Percentiles rank a stretch among this genome's conserved stretches.
phyloP scores from a whole-genome alignment of 2,888 invertebrate species.

The Anticlea derivata region DNA sequence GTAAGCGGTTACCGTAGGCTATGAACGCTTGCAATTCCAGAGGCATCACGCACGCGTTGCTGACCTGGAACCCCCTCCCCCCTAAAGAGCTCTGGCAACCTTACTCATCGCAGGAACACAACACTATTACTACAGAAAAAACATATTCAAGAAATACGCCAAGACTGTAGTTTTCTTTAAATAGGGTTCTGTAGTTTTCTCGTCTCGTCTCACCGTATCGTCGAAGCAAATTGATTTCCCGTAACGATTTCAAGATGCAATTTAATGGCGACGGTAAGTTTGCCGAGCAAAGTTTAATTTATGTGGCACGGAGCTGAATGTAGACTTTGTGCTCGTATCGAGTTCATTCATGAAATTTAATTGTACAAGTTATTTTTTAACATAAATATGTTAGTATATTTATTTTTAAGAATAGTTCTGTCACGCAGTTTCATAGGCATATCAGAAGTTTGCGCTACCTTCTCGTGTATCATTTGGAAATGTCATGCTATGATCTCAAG shows the following conservation, averaged over 20 bases:
- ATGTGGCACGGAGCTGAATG: slow-evolving; percentile 2
- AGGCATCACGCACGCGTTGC: no score
- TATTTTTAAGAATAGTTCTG: no score
- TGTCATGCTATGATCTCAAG: no score
- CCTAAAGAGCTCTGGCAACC: no score
- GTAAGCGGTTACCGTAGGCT: no score
- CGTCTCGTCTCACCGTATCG: slow-evolving; percentile 52
- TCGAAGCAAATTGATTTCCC: slow-evolving; percentile 68
- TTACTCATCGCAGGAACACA: no score
- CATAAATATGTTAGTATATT: background rate
- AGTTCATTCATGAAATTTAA: background rate
- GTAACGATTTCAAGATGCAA: slow-evolving; percentile 58
- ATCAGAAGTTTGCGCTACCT: no score
- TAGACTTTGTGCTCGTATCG: background rate
- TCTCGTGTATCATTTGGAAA: no score
- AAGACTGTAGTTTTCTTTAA: slow-evolving; percentile 1
- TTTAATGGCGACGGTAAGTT: slow-evolving; percentile 30
- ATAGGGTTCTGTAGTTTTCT: slow-evolving; percentile 19
- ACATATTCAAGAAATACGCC: background rate
- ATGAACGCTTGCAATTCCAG: no score
- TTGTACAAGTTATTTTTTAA: background rate
- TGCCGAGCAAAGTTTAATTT: slow-evolving; percentile 24
- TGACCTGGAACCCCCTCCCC: no score
- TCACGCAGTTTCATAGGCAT: no score
- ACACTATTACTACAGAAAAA: no score